Conservation (phyloP, 1,140 invertebrate species). For the Pseudomyrmex gracilis region DNA sequence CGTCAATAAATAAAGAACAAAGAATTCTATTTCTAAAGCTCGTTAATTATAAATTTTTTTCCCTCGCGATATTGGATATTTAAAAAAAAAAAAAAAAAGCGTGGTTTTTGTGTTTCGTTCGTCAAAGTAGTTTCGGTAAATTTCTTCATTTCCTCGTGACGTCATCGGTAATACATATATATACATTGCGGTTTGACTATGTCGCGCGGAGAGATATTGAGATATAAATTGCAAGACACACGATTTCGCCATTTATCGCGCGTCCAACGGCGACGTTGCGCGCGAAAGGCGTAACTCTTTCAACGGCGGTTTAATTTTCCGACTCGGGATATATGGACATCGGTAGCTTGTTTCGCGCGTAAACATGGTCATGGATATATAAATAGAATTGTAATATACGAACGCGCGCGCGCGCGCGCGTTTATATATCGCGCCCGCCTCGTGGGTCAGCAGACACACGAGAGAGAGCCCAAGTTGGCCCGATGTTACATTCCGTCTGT, state of each 20-base stretch:
- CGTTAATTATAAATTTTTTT: constrained; percentile 43
- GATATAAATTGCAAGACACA: constrained; percentile 15
- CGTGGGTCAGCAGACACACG: constrained; percentile 40
- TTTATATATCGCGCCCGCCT: constrained; percentile 27
- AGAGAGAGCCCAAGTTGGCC: constrained; percentile 63
- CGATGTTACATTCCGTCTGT: constrained; percentile 61
- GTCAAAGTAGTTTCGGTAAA: constrained; percentile 1
- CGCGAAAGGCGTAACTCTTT: constrained; percentile 6
- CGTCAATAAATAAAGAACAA: constrained; percentile 45
- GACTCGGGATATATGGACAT: constrained; percentile 27
- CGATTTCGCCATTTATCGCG: neutral
- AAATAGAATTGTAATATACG: constrained; percentile 48
- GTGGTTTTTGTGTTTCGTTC: no score
- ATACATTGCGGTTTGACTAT: neutral
- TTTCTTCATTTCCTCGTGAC: neutral
- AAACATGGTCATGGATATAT: constrained; percentile 35
- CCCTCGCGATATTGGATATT: neutral
- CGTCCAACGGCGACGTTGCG: neutral
- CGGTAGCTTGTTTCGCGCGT: constrained; percentile 12
- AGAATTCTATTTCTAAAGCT: constrained; percentile 16
- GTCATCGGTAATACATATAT: neutral
- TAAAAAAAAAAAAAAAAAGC: no score
- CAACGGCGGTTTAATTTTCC: constrained; percentile 8
- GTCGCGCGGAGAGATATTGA: constrained; percentile 19
- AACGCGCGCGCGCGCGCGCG: no score